These are phyloP conservation scores for Nymphalis polychloros DNA, from an alignment of 2,888 invertebrate species.

Conservation along the genomic window DNA sequence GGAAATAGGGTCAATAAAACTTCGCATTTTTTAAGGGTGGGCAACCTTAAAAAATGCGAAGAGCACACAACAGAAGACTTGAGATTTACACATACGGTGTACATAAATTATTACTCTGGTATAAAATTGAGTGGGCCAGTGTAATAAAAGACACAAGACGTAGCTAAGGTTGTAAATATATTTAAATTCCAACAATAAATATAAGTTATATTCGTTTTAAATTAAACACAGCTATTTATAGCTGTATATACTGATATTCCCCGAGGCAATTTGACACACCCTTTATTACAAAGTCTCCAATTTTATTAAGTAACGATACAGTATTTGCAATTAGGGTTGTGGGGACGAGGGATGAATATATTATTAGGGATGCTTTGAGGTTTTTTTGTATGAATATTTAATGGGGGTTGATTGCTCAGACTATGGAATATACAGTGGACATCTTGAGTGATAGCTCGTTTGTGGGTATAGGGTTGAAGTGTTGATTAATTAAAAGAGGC, in stretches of 20 bases:
- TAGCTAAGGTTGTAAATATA: no score
- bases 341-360: slow-evolving; percentile 50
- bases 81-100: no score
- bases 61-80: no score
- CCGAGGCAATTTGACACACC: slow-evolving; percentile 6
- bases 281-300: slow-evolving; percentile 53
- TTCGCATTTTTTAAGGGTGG: no score
- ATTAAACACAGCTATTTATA: not conserved
- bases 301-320: slow-evolving; percentile 62
- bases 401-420: not conserved
- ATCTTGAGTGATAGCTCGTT: not conserved
- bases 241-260: not conserved
- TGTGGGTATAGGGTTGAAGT: not conserved
- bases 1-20: no score
- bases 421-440: not conserved
- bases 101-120: no score
- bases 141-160: no score
- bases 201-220: no score
- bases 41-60: no score
- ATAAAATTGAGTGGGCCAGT: no score
- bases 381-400: slow-evolving; percentile 30
- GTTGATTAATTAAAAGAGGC: not conserved
- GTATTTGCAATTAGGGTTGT: slow-evolving; percentile 42
- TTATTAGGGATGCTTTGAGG: slow-evolving; percentile 43
- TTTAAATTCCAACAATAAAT: no score